Conservation (phyloP, 2,113 vertebrate genomes). For the Brachyistius frenatus region DNA sequence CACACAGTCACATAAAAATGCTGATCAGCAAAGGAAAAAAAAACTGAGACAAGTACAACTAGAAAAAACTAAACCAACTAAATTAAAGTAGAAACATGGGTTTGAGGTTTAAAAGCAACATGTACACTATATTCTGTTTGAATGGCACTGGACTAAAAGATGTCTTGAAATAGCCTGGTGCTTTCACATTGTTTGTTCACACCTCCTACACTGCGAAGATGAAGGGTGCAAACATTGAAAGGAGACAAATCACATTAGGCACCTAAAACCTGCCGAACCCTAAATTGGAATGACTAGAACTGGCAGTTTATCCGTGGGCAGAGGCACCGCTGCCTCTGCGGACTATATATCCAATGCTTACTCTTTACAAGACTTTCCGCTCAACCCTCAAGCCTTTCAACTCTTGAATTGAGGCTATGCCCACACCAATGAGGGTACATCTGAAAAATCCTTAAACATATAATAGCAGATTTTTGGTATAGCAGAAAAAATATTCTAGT, state of each 20-base stretch:
- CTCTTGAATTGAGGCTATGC: conserved; percentile 49
- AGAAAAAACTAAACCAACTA: neutral
- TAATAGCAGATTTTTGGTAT: conserved; percentile 7
- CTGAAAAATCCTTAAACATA: conserved; percentile 24
- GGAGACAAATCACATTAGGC: conserved; percentile 63
- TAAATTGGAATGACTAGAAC: conserved; percentile 59
- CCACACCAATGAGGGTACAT: conserved; percentile 35
- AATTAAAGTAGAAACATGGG: conserved; percentile 4
- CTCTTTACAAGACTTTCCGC: conserved; percentile 58
- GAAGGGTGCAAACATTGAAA: conserved; percentile 55
- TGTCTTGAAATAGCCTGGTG: conserved; percentile 50
- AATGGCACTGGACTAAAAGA: conserved; percentile 38
- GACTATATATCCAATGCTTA: conserved; percentile 62
- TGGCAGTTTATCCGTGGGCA: conserved; percentile 66
- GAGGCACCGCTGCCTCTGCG: conserved; percentile 55
- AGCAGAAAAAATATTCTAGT: neutral
- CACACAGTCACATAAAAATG: too few species aligned
- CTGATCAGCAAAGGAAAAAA: too few species aligned
- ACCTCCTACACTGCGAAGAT: conserved; percentile 55
- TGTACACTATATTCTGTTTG: conserved; percentile 16
- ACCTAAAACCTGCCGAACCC: conserved; percentile 56
- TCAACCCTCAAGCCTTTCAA: conserved; percentile 50
- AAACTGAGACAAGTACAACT: neutral
- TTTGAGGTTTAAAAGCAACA: conserved; percentile 7
- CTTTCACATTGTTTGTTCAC: conserved; percentile 67